A percentile compares a stretch with the other conserved stretches of the same genome.
These are phyloP conservation scores for Nebria ingens DNA, from an alignment of 1,140 invertebrate species.

Conservation along the genomic window DNA sequence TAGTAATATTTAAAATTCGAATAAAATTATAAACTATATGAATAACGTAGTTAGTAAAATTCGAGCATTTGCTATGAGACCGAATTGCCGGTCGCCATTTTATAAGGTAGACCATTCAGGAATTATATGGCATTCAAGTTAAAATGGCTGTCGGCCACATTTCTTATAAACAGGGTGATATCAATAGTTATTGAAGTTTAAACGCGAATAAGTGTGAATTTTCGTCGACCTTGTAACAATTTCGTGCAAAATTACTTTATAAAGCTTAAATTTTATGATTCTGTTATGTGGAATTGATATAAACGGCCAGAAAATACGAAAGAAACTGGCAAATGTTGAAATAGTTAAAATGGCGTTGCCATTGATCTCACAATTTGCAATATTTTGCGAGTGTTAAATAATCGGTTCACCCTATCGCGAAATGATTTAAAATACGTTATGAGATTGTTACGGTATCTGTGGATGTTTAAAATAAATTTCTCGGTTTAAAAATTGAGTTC, in stretches of 20 bases:
- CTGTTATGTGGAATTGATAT: too few relatives aligned
- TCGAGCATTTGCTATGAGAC: neutral
- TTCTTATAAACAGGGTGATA: neutral
- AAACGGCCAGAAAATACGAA: too few relatives aligned
- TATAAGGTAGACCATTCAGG: neutral
- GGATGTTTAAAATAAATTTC: neutral
- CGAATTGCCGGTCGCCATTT: neutral
- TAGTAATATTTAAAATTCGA: too few relatives aligned
- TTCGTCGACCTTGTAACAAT: too few relatives aligned
- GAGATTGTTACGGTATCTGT: neutral
- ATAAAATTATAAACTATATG: too few relatives aligned
- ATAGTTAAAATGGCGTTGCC: neutral
- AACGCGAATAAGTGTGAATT: neutral
- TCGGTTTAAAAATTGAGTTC: too few relatives aligned
- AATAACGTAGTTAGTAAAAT: too few relatives aligned
- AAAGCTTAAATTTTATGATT: too few relatives aligned
- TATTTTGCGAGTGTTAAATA: too few relatives aligned
- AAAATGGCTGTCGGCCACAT: conserved; percentile 5
- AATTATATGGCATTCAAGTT: conserved; percentile 11
- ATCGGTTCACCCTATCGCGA: too few relatives aligned
- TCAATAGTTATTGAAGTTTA: neutral
- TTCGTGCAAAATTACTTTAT: too few relatives aligned
- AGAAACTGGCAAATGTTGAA: neutral
- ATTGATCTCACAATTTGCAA: neutral
- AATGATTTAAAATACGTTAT: conserved; percentile 1